Evolutionary conservation across 2,797 vertebrate species (phyloP).

Genomic region (Chaetodon trifasciatus): DNA sequence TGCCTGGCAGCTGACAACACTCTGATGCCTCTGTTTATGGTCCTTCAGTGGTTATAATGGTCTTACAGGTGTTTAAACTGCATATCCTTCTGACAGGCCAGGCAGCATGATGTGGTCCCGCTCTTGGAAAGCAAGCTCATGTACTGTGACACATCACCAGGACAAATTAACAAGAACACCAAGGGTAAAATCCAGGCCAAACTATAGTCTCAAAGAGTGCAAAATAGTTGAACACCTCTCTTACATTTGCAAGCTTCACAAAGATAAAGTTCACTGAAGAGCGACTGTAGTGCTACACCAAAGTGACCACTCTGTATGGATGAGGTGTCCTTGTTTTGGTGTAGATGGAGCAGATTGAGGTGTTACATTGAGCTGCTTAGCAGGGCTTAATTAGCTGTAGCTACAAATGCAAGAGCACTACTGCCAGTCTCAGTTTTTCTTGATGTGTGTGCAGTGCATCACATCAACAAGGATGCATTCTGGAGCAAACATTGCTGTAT

Average conservation of each 20-base stretch:
- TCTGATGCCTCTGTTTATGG: slow-evolving; percentile 17
- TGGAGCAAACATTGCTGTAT: neutral
- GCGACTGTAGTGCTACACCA: neutral
- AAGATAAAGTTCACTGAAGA: neutral
- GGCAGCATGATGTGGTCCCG: neutral
- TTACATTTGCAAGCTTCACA: neutral
- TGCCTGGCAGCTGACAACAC: neutral
- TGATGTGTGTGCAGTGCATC: slow-evolving; percentile 13
- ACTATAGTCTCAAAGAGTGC: neutral
- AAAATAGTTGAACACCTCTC: neutral
- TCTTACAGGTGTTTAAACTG: slow-evolving; percentile 22
- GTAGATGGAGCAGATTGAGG: slow-evolving; percentile 38
- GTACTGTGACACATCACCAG: neutral
- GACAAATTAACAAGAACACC: too few species aligned
- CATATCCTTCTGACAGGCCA: slow-evolving; percentile 5
- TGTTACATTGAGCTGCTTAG: slow-evolving; percentile 57
- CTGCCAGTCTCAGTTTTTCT: slow-evolving; percentile 41
- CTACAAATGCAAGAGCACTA: slow-evolving; percentile 34
- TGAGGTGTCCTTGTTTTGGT: slow-evolving; percentile 32
- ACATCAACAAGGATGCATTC: slow-evolving; percentile 4
- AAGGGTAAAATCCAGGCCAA: neutral
- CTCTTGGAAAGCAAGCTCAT: neutral
- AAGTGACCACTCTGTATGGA: slow-evolving; percentile 23
- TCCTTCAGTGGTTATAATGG: slow-evolving; percentile 4
- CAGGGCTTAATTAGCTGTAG: slow-evolving; percentile 50